Evolutionary conservation across 2,113 vertebrate species (phyloP).

Genomic region (Heterotilapia buettikoferi): DNA sequence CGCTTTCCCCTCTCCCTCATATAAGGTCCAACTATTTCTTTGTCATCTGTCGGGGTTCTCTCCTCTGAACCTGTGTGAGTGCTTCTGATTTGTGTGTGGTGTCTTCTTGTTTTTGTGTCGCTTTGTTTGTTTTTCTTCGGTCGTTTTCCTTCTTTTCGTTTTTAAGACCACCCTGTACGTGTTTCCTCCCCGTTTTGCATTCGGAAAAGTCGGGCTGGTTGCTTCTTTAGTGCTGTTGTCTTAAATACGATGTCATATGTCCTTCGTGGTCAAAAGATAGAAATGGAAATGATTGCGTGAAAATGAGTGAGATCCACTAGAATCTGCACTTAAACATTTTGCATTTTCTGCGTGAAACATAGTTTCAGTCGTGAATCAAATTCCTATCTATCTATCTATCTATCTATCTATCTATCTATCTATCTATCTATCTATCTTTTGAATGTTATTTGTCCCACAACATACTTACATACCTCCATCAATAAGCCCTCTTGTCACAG

Average conservation of each 20-base stretch:
- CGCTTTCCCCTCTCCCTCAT: neutral
- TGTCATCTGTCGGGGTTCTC: neutral
- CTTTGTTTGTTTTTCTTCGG: neutral
- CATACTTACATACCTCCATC: neutral
- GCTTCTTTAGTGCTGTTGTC: neutral
- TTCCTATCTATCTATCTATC: neutral
- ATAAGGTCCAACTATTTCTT: neutral
- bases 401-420: neutral
- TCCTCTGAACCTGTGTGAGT: neutral
- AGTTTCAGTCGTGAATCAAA: neutral
- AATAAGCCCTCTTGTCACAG: neutral
- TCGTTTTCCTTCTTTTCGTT: neutral
- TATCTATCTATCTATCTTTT: neutral
- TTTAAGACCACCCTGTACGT: neutral
- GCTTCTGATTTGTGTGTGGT: neutral
- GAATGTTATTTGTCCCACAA: neutral
- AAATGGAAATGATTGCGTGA: neutral
- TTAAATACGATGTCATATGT: neutral
- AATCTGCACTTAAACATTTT: neutral
- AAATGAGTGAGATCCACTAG: neutral
- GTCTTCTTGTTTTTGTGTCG: neutral
- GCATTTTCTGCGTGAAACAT: neutral
- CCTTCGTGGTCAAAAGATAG: neutral
- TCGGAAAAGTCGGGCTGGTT: neutral
- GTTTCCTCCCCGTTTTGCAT: neutral